These are phyloP conservation scores for Bombus waltoni DNA, from an alignment of 1,140 invertebrate species.

Conservation along the genomic window DNA sequence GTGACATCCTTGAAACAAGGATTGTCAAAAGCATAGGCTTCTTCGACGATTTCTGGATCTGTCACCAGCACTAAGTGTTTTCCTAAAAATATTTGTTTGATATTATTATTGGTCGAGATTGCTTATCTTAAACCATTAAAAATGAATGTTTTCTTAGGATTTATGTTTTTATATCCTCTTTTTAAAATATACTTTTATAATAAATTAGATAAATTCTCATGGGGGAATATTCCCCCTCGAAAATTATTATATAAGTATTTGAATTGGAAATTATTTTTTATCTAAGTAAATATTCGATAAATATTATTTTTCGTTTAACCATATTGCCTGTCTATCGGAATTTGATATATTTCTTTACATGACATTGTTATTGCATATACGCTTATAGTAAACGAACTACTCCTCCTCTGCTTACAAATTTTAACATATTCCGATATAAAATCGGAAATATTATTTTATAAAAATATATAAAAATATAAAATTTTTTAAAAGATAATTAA, in stretches of 20 bases:
- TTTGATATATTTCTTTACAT: no score
- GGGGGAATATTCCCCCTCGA: neutral
- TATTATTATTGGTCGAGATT: neutral
- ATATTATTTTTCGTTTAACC: no score
- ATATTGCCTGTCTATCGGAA: no score
- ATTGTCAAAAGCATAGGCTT: constrained; percentile 91
- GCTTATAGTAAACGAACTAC: no score
- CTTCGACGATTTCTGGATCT: constrained; percentile 88
- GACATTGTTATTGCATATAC: no score
- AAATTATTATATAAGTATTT: neutral
- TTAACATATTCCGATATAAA: no score
- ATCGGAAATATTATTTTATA: no score
- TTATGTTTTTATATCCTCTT: neutral
- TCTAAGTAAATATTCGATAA: no score
- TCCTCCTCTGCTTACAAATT: no score
- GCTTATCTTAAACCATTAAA: no score
- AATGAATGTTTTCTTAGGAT: neutral
- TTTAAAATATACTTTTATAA: neutral
- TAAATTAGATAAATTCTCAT: neutral
- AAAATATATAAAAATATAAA: no score
- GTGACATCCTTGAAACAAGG: constrained; percentile 87
- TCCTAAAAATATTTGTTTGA: constrained; percentile 79
- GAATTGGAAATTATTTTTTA: neutral
- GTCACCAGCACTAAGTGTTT: constrained; percentile 88
- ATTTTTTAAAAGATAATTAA: no score